Conservation (phyloP, 2,797 vertebrate genomes). For the Melanotaenia maccullochi region DNA sequence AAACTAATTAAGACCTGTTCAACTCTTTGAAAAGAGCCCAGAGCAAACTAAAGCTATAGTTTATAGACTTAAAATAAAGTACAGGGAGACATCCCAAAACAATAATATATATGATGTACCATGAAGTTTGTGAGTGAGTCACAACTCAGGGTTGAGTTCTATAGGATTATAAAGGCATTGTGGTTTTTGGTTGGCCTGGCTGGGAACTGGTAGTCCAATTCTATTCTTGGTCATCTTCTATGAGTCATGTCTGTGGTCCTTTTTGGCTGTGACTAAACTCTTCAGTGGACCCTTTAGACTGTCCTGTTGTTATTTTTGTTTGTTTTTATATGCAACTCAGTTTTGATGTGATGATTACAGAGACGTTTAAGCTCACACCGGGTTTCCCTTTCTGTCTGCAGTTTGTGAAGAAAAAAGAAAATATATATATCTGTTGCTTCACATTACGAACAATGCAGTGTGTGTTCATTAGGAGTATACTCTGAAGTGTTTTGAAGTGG, state of each 20-base stretch:
- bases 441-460: not conserved
- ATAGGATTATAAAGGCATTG: conserved; percentile 56
- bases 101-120: conserved; percentile 20
- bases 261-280: conserved; percentile 58
- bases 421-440: conserved; percentile 1
- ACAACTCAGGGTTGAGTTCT: conserved; percentile 23
- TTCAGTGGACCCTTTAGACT: conserved; percentile 29
- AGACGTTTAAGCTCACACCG: not conserved
- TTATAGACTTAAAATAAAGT: conserved; percentile 3
- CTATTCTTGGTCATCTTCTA: conserved; percentile 41
- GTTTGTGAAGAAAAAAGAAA: conserved; percentile 7
- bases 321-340: conserved; percentile 6
- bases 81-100: conserved; percentile 16
- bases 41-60: conserved; percentile 16
- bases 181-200: conserved; percentile 40
- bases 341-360: conserved; percentile 23
- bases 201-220: conserved; percentile 50
- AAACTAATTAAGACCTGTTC: conserved; percentile 3
- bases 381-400: conserved; percentile 25
- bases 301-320: conserved; percentile 30
- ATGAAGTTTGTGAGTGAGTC: conserved; percentile 21
- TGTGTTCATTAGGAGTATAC: not conserved
- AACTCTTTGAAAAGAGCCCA: not conserved
- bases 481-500: not conserved
- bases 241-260: conserved; percentile 62